Base-by-base conservation (phyloP, 1,140 invertebrate species). In the Atta colombica region DNA sequence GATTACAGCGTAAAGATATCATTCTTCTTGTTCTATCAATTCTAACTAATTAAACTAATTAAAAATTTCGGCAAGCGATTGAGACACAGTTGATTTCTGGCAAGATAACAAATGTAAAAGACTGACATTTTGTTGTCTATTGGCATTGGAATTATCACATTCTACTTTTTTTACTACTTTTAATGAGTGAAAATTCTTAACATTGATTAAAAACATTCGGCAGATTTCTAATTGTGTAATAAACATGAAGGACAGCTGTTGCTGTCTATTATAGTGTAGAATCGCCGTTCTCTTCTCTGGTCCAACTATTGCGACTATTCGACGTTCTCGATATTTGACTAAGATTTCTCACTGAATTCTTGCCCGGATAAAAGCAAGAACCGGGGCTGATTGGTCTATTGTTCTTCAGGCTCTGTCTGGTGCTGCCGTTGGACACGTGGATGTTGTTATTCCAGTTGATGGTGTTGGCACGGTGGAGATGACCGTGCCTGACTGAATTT, bases 301-400 rank as follows among this genome's bases (percentile, higher is more conserved):
- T 74, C 92, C 93, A 94, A 1, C 90, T 93, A 77, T 94, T 93
- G 39, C 92, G 92, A 14, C 75, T 45, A 31, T 80, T 92, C 8
- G 92, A 90, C 1, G 71, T 71, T 53, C 87, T 89, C 1, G 91
- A 92, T 0, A 86, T 81, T 82, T 93, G 90, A 85, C 91, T 93
- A 10, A 90, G 93, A 78, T 92, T 96, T 86, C 89, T 93, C 87
- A 87, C 87, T 49, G 92, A 86, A 85, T 91, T 96, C 35, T 89
- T 91, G 3, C 95, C 95, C 0, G 97, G 97, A 94, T 97, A 97
- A 93, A 97, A 7, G 80, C 97, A 96, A 0, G 97, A 96, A 0
- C 96, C 96, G 0, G 96, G 96, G 74, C 96, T 97, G 0, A 95
- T 28, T 91, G 94, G 87, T 91, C 95, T 91, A 86, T 93, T 88